These are phyloP conservation scores for Erythrocercus mccallii DNA, from an alignment of 2,113 vertebrate species.

Conservation along the genomic window DNA sequence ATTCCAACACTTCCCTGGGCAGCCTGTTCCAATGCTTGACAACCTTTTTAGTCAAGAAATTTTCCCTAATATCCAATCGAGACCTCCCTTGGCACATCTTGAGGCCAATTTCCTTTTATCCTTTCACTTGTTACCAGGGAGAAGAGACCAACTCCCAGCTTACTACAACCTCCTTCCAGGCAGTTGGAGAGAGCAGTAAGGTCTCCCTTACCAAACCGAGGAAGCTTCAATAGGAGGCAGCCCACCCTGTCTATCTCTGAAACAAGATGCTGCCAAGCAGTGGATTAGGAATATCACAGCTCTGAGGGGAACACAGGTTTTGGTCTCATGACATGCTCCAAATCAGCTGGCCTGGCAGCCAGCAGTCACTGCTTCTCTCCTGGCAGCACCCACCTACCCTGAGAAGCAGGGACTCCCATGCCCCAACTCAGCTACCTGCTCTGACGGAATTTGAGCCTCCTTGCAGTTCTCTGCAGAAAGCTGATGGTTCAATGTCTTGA, in stretches of 20 bases:
- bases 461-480: not conserved
- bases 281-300: not conserved
- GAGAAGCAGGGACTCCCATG: not conserved
- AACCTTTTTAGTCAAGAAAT: not conserved
- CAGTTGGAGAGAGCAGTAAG: not conserved
- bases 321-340: not conserved
- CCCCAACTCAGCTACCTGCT: not conserved
- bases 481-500: not conserved
- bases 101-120: not conserved
- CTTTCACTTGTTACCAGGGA: not conserved
- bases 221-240: not conserved
- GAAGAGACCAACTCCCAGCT: not conserved
- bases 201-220: not conserved
- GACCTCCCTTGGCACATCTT: not conserved
- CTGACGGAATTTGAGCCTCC: not conserved
- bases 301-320: not conserved
- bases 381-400: not conserved
- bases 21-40: not conserved
- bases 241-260: not conserved
- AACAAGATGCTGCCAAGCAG: not conserved
- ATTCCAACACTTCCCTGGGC: not conserved
- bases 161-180: not conserved
- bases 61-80: not conserved
- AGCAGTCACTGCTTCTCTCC: not conserved
- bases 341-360: not conserved